Conservation (phyloP, 2,888 invertebrate species). For the Polyommatus iphigenia region DNA sequence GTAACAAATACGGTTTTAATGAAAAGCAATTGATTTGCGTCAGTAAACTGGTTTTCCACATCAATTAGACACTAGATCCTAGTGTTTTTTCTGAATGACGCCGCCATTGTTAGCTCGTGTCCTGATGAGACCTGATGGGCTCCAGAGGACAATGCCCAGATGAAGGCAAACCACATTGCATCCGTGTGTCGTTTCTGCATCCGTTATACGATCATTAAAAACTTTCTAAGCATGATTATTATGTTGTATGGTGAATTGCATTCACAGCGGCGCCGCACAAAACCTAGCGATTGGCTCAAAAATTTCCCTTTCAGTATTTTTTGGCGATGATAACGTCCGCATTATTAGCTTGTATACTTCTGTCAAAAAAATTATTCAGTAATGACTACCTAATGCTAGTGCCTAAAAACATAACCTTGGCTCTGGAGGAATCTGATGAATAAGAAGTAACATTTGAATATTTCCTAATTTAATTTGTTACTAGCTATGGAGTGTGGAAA, state of each 20-base stretch:
- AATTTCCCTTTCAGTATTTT: background rate
- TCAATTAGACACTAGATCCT: conserved; percentile 58
- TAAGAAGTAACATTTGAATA: background rate
- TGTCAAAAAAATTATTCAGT: no score
- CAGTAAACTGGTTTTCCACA: conserved; percentile 56
- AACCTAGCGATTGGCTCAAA: background rate
- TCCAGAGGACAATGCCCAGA: conserved; percentile 48
- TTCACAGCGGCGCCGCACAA: background rate
- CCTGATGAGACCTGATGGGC: conserved; percentile 49
- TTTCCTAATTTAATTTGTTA: background rate
- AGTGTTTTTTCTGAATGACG: conserved; percentile 55
- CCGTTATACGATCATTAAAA: conserved; percentile 37
- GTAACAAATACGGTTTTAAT: conserved; percentile 19
- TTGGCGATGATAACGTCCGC: no score
- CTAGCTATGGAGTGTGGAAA: background rate
- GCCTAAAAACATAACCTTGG: background rate
- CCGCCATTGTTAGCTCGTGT: conserved; percentile 47
- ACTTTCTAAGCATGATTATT: conserved; percentile 28
- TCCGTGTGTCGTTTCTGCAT: conserved; percentile 42
- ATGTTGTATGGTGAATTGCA: conserved; percentile 6
- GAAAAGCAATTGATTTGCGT: conserved; percentile 43
- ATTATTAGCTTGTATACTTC: no score
- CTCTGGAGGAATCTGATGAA: background rate
- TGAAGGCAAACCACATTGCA: conserved; percentile 47
- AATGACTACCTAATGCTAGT: background rate